Conservation (phyloP, 2,888 invertebrate species). For the Mallateleia sp. region DNA sequence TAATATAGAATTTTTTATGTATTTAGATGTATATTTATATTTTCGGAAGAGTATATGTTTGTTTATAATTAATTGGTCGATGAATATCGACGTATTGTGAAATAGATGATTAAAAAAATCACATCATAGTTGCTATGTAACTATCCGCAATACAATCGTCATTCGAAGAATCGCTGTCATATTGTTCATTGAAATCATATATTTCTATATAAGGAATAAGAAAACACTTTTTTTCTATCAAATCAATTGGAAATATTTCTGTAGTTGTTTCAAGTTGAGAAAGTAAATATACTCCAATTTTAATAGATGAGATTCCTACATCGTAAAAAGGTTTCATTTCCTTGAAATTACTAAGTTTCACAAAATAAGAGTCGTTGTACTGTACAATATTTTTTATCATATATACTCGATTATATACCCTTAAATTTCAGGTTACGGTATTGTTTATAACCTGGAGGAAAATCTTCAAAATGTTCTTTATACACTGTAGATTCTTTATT, state of each 20-base stretch:
- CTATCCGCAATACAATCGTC: no score
- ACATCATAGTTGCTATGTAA: no score
- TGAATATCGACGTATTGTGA: no score
- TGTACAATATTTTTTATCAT: slow-evolving; percentile 27
- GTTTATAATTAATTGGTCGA: no score
- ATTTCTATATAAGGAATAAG: slow-evolving; percentile 9
- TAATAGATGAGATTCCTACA: slow-evolving; percentile 17
- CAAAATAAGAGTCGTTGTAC: neutral
- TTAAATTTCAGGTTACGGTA: slow-evolving; percentile 24
- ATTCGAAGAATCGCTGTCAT: slow-evolving; percentile 8
- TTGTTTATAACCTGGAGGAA: slow-evolving; percentile 28
- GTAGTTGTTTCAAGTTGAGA: slow-evolving; percentile 8
- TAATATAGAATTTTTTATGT: no score
- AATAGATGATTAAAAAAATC: no score
- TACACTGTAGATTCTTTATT: neutral
- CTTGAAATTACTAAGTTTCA: slow-evolving; percentile 9
- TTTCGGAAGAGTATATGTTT: no score
- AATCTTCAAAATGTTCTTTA: slow-evolving; percentile 15
- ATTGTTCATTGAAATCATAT: slow-evolving; percentile 2
- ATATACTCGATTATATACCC: neutral
- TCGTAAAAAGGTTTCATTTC: slow-evolving; percentile 7
- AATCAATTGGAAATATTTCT: neutral
- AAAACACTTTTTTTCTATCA: slow-evolving; percentile 22
- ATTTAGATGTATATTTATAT: no score
- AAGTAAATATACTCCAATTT: slow-evolving; percentile 16